Evolutionary conservation across 2,888 invertebrate genomes (phyloP).

Genomic region (Melanostoma scalare): DNA sequence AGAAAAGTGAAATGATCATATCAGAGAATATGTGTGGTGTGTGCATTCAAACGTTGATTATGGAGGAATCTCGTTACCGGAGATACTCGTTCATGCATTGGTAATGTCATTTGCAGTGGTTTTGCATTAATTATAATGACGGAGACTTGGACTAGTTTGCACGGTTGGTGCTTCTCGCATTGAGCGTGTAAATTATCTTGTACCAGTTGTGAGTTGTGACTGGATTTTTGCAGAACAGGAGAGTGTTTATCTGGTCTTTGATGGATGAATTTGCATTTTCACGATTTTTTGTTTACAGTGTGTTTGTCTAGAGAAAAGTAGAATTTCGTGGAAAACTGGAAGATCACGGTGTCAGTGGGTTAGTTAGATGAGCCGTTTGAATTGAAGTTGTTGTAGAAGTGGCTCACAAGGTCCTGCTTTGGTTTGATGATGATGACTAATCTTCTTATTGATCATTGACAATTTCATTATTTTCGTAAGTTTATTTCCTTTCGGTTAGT

Average conservation of each 20-base stretch:
- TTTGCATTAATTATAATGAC: slow-evolving; percentile 32
- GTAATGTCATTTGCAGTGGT: slow-evolving; percentile 46
- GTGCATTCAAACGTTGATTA: slow-evolving; percentile 37
- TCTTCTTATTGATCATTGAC: too few relatives aligned
- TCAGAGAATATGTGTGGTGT: slow-evolving; percentile 16
- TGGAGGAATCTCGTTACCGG: slow-evolving; percentile 34
- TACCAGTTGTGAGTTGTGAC: slow-evolving; percentile 40
- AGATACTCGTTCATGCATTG: slow-evolving; percentile 5
- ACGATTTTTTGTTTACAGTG: neutral
- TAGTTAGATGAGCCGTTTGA: neutral
- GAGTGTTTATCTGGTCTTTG: slow-evolving; percentile 10
- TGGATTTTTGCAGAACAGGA: slow-evolving; percentile 8
- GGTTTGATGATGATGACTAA: too few relatives aligned
- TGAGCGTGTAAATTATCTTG: slow-evolving; percentile 41
- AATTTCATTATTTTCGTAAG: too few relatives aligned
- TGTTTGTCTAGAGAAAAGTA: slow-evolving; percentile 15
- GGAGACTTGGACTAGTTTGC: slow-evolving; percentile 50
- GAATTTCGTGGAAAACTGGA: slow-evolving; percentile 19
- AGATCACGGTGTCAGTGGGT: slow-evolving; percentile 8
- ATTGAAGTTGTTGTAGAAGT: slow-evolving; percentile 22
- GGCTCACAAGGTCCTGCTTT: neutral
- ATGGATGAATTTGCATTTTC: slow-evolving; percentile 9
- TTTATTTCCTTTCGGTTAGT: too few relatives aligned
- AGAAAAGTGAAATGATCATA: slow-evolving; percentile 63
- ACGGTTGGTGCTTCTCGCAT: slow-evolving; percentile 38